phyloP scores from a whole-genome alignment of 53 echinoderm and acorn worm genomes.

The Glandiceps talaboti region DNA sequence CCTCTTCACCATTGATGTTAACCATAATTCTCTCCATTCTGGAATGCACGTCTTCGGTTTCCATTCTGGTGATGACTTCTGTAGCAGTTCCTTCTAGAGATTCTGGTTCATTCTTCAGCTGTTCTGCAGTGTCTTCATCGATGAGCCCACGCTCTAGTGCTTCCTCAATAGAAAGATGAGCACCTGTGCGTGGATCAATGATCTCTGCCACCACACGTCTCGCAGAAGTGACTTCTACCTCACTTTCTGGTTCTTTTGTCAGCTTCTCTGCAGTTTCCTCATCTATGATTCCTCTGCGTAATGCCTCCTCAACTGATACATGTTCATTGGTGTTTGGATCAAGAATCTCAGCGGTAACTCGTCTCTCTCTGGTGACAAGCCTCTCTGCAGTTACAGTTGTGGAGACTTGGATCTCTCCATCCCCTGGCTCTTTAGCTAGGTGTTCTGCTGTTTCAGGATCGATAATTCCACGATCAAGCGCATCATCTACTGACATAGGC shows the following conservation, averaged over 20 bases:
- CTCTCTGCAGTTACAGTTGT: background rate
- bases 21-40: background rate
- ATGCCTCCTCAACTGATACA: background rate
- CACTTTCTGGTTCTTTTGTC: background rate
- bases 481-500: background rate
- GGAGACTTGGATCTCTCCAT: background rate
- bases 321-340: background rate
- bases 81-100: background rate
- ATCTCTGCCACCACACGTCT: background rate
- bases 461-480: background rate
- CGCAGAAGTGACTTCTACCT: background rate
- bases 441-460: background rate
- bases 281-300: background rate
- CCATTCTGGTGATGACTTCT: background rate
- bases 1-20: background rate
- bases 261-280: background rate
- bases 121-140: background rate
- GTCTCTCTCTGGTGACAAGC: background rate
- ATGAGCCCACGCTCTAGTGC: background rate
- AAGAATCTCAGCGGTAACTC: background rate
- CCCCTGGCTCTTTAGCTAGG: background rate
- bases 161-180: background rate
- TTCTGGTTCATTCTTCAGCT: background rate
- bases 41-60: background rate
- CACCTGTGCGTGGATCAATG: background rate